These are phyloP conservation scores for Apis cerana DNA, from an alignment of 1,140 invertebrate genomes.

Conservation along the genomic window DNA sequence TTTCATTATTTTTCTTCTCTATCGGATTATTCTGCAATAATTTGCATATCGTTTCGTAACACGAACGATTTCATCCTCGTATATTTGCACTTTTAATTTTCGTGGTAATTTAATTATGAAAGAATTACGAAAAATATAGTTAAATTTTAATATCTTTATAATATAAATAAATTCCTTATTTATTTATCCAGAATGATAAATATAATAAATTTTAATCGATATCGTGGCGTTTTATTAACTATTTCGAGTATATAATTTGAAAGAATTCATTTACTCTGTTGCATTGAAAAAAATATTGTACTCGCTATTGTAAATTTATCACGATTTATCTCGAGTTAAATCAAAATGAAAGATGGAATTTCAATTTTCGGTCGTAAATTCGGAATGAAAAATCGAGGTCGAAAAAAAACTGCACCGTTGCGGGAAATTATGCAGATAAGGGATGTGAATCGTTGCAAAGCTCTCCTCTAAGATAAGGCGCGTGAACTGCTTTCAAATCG, in stretches of 20 bases:
- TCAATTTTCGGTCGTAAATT: neutral
- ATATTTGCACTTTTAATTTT: neutral
- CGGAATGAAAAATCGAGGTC: neutral
- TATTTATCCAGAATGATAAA: no score
- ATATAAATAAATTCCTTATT: no score
- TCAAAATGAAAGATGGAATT: neutral
- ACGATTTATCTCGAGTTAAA: no score
- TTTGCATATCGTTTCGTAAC: conserved; percentile 14
- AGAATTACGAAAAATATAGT: neutral
- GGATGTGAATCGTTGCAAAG: neutral
- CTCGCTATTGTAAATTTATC: no score
- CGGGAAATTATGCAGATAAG: conserved; percentile 42
- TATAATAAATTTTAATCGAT: no score
- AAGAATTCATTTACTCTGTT: no score
- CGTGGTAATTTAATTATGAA: neutral
- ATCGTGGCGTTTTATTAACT: no score
- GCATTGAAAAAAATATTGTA: no score
- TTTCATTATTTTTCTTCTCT: neutral
- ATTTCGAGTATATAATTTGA: no score
- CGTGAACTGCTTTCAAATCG: conserved; percentile 28
- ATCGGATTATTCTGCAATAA: neutral
- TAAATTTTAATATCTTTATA: no score
- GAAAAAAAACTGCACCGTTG: neutral
- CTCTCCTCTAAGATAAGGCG: neutral
- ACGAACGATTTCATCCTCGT: neutral